Base-by-base conservation (phyloP, 2,113 vertebrate species). In the Recurvirostra avosetta region DNA sequence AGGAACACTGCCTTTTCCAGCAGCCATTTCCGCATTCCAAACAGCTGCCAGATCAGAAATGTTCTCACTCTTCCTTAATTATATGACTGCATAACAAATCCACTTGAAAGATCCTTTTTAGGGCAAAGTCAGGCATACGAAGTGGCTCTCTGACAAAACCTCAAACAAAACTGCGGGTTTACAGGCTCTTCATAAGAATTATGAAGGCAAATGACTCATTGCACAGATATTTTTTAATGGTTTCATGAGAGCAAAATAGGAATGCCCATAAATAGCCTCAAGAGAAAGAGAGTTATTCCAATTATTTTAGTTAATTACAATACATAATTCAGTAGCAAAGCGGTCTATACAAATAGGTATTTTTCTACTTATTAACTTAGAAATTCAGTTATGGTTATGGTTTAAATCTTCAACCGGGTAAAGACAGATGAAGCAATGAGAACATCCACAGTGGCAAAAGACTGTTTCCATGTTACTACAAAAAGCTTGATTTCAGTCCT, bases 21-120 rank as follows among this genome's bases (percentile, higher is more conserved):
- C 8, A 2, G 77, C 74, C 5, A 0, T 66, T 90, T 95, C 88
- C 38, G 4, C 94, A 78, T 94, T 90, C 79, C 79, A 67, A 86
- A 84, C 20, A 74, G 67, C 58, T 26, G 14, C 90, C 88, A 86
- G 90, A 76, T 80, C 29, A 93, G 26, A 89, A 92, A 91, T 29
- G 41, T 91, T 94, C 86, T 78, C 83, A 71, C 68, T 77, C 86
- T 74, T 73, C 75, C 86, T 92, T 88, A 88, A 88, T 90, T 91
- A 59, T 11, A 68, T 4, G 43, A 66, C 74, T 65, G 43, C 43
- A 9, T 43, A 87, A 88, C 47, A 89, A 91, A 75, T 45, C 65
- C 45, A 89, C 61, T 86, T 84, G 47, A 58, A 94, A 77, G 27
- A 71, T 74, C 94, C 88, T 86, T 94, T 96, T 94, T 81, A 96